A percentile compares a stretch with the other conserved stretches of the same genome.
These are phyloP conservation scores for Acromyrmex echinatior DNA, from an alignment of 1,140 invertebrate genomes.

Conservation along the genomic window DNA sequence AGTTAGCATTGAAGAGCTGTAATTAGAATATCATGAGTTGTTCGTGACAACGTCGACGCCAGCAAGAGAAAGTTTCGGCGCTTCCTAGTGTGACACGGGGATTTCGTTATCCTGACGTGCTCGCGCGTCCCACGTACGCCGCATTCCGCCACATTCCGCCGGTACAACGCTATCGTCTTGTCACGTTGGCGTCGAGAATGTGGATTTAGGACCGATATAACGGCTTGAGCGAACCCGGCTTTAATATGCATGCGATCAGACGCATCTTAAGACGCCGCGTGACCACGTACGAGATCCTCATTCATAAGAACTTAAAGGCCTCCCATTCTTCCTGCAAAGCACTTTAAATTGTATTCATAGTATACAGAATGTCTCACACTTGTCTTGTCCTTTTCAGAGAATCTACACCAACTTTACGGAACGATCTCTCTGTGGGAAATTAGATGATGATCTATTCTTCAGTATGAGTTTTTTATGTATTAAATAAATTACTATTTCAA, in stretches of 20 bases:
- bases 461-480: neutral
- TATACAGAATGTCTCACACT: slow-evolving; percentile 41
- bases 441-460: neutral
- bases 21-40: slow-evolving; percentile 50
- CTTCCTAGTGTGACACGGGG: slow-evolving; percentile 32
- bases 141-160: slow-evolving; percentile 21
- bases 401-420: neutral
- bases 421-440: neutral
- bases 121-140: slow-evolving; percentile 30
- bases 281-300: slow-evolving; percentile 32
- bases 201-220: slow-evolving; percentile 60
- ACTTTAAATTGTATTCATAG: slow-evolving; percentile 29
- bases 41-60: slow-evolving; percentile 8
- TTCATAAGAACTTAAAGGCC: neutral
- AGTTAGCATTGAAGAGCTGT: slow-evolving; percentile 29
- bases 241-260: slow-evolving; percentile 51
- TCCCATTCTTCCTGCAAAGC: neutral
- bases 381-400: slow-evolving; percentile 24
- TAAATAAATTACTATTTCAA: neutral
- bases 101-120: slow-evolving; percentile 49
- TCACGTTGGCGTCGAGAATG: slow-evolving; percentile 48
- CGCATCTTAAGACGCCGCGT: slow-evolving; percentile 46
- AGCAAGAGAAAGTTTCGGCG: slow-evolving; percentile 49
- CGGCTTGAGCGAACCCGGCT: slow-evolving; percentile 30
- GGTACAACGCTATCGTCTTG: slow-evolving; percentile 45